These are phyloP conservation scores for Poeciliopsis turrubarensis DNA, from an alignment of 2,113 vertebrate species.

Conservation along the genomic window DNA sequence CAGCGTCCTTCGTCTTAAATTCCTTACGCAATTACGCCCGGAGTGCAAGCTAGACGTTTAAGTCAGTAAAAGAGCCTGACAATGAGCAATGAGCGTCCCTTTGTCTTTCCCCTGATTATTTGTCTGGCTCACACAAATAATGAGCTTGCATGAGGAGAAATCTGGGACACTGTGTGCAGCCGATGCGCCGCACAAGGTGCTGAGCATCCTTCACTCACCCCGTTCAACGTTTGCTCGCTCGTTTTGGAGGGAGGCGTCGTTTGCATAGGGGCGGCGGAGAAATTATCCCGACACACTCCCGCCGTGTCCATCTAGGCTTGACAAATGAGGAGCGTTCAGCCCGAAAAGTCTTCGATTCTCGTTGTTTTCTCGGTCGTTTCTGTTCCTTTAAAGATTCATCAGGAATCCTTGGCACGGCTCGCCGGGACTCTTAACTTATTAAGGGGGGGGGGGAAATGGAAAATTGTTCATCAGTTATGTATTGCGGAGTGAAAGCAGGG, in stretches of 20 bases:
- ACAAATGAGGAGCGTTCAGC: conserved; percentile 57
- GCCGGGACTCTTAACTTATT: conserved; percentile 58
- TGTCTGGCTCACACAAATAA: conserved; percentile 56
- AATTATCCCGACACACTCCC: conserved; percentile 45
- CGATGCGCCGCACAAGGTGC: conserved; percentile 56
- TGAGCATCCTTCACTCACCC: conserved; percentile 25
- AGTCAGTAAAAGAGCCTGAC: conserved; percentile 25
- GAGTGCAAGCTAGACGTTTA: conserved; percentile 16
- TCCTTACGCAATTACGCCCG: conserved; percentile 43
- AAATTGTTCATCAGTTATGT: conserved; percentile 65
- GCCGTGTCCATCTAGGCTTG: conserved; percentile 43
- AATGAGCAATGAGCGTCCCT: conserved; percentile 50
- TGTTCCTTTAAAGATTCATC: conserved; percentile 63
- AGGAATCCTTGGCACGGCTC: conserved; percentile 45
- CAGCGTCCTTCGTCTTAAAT: conserved; percentile 38
- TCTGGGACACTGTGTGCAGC: conserved; percentile 63
- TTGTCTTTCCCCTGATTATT: conserved; percentile 43
- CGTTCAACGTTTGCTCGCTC: conserved; percentile 28
- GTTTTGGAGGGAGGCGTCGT: conserved; percentile 48
- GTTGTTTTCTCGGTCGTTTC: conserved; percentile 40
- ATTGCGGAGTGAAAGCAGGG: conserved; percentile 35
- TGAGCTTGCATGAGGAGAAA: conserved; percentile 59
- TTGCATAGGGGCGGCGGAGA: conserved; percentile 42
- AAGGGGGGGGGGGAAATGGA: conserved; percentile 44
- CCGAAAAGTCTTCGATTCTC: conserved; percentile 46